Base-by-base conservation (phyloP, 2,113 vertebrate genomes). In the Otis tarda region DNA sequence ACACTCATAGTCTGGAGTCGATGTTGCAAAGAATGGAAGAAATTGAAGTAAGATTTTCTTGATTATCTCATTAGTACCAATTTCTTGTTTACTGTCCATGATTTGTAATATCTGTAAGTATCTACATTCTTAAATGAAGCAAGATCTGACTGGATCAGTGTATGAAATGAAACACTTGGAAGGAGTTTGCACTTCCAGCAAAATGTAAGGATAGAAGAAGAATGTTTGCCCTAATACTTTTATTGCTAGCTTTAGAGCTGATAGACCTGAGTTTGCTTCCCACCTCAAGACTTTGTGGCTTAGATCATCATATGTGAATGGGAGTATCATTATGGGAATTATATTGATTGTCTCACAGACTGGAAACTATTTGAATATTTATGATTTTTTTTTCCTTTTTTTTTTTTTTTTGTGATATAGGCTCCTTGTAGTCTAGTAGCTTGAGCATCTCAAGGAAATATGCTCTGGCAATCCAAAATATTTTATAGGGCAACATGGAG, bases 21-120 rank as follows among this genome's bases (percentile, higher is more conserved):
- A 99, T 99, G 99, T 98, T 99, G 95, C 98, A 98, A 86, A 98
- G 99, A 91, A 98, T 99, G 98, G 99, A 99, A 95, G 99, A 99
- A 96, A 99, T 99, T 79, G 99, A 99, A 98, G 99, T 99, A 97
- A 97, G 92, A 56, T 86, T 82, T 75, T 61, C 21, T 60, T 65
- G 21, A 5, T 50, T 90, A 39, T 91, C 55, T 93, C 45, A 21
- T 52, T 64, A 57, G 45, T 60, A 17, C 19, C 11, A 60, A 22
- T 87, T 93, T 63, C n/a, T 79, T 68, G 47, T 52, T 95, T 79
- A 37, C 35, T 80, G 16, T 55, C n/a, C 41, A 35, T 71, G 65
- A 47, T 53, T 45, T 49, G 14, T 63, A 64, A 6, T 69, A 25
- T 59, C 41, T 80, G 5, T 80, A 70, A 84, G 27, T 67, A 43